Evolutionary conservation across 2,888 invertebrate genomes (phyloP).

Genomic region (Lasioglossum oenotherae): DNA sequence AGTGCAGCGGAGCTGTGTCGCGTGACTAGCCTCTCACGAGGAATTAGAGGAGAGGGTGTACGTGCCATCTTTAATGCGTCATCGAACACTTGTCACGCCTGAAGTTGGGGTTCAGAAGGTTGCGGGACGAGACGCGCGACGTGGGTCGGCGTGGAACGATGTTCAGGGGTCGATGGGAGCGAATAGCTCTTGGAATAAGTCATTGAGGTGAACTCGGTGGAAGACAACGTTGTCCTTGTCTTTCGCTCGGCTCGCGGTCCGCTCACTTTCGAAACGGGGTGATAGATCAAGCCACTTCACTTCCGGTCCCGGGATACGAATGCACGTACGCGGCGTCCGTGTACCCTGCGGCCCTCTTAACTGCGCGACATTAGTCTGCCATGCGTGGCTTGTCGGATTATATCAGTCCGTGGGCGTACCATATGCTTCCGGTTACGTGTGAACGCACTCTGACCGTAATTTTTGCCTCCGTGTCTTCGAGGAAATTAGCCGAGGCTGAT

Average conservation of each 20-base stretch:
- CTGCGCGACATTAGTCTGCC: constrained; percentile 51
- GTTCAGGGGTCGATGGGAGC: constrained; percentile 62
- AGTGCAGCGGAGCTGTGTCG: neutral
- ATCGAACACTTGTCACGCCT: constrained; percentile 49
- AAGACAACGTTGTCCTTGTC: constrained; percentile 64
- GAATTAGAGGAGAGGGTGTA: constrained; percentile 33
- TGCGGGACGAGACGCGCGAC: neutral
- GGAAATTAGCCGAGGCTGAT: constrained; percentile 39
- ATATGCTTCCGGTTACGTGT: constrained; percentile 43
- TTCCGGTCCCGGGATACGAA: constrained; percentile 70
- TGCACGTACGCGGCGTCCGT: constrained; percentile 51
- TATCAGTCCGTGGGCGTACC: constrained; percentile 42
- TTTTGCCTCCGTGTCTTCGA: constrained; percentile 34
- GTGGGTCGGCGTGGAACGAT: constrained; percentile 1
- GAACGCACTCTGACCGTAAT: constrained; percentile 46
- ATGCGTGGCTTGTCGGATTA: constrained; percentile 63
- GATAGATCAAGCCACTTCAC: constrained; percentile 75
- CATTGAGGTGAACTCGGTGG: constrained; percentile 67
- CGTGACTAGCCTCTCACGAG: neutral
- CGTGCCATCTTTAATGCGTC: constrained; percentile 56
- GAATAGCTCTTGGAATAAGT: constrained; percentile 75
- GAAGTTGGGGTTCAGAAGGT: constrained; percentile 41
- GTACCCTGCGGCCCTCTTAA: constrained; percentile 41
- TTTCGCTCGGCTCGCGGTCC: constrained; percentile 37
- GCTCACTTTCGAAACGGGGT: constrained; percentile 64